Evolutionary conservation across 2,797 vertebrate species (phyloP).

Genomic region (Leptoclinus maculatus): DNA sequence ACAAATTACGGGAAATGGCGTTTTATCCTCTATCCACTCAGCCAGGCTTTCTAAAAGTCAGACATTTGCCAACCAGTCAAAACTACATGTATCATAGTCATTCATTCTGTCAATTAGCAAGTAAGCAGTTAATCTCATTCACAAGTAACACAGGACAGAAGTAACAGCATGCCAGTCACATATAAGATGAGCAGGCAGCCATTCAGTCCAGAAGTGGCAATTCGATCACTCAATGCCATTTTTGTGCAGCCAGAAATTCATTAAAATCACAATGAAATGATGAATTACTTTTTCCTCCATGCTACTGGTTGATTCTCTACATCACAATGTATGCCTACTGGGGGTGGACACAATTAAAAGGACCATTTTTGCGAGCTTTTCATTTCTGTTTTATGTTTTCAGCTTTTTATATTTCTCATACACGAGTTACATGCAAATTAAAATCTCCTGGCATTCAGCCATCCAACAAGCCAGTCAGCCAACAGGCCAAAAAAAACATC

Average conservation of each 20-base stretch:
- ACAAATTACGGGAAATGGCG: constrained; percentile 11
- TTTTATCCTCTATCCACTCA: constrained; percentile 14
- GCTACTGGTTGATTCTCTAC: background rate
- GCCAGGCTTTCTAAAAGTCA: background rate
- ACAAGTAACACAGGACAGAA: constrained; percentile 15
- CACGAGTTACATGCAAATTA: background rate
- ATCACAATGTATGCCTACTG: background rate
- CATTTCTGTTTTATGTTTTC: background rate
- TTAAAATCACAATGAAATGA: constrained; percentile 34
- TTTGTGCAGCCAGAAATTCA: constrained; percentile 18
- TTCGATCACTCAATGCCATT: constrained; percentile 27
- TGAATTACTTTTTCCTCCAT: constrained; percentile 1
- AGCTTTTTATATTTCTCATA: background rate
- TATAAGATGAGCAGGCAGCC: constrained; percentile 2
- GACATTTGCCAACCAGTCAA: constrained; percentile 1
- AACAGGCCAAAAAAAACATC: constrained; percentile 36
- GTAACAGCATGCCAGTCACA: background rate
- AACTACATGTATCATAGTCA: background rate
- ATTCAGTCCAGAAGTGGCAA: background rate
- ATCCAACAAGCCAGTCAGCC: constrained; percentile 42
- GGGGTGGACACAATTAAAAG: background rate
- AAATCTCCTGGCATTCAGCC: constrained; percentile 11
- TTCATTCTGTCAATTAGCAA: constrained; percentile 3
- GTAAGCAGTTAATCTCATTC: constrained; percentile 14
- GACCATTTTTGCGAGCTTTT: no score